Percentiles rank a stretch among this genome's conserved stretches.
phyloP scores from a whole-genome alignment of 1,140 invertebrate species.

The Trialeurodes vaporariorum region DNA sequence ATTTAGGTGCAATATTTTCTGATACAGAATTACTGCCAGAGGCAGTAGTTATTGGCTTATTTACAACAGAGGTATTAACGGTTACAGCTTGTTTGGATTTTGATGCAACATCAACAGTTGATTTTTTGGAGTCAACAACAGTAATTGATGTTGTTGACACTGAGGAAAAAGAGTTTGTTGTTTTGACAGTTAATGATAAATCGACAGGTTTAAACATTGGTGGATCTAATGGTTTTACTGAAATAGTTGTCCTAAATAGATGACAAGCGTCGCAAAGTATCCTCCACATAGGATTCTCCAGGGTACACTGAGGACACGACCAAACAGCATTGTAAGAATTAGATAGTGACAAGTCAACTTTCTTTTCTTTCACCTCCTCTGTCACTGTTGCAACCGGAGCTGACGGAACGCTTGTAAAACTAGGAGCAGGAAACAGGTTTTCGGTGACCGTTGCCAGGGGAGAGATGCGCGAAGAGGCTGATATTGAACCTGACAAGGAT shows the following conservation, averaged over 20 bases:
- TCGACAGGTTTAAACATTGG: background rate
- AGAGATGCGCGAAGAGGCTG: conserved; percentile 2
- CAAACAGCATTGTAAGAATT: conserved; percentile 25
- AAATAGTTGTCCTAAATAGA: conserved; percentile 22
- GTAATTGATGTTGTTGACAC: too few species aligned
- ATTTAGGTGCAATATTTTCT: background rate
- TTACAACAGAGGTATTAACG: background rate
- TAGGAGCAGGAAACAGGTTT: background rate
- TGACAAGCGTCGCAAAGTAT: conserved; percentile 44
- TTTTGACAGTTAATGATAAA: background rate
- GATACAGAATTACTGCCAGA: background rate
- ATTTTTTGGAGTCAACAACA: background rate
- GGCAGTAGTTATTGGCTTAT: too few species aligned
- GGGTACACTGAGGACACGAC: conserved; percentile 41
- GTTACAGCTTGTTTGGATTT: background rate
- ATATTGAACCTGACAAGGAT: conserved; percentile 25
- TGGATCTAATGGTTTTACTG: background rate
- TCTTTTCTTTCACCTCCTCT: background rate
- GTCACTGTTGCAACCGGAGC: background rate
- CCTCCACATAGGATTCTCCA: conserved; percentile 43
- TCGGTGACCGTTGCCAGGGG: background rate
- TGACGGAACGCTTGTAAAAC: too few species aligned
- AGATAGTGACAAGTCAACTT: background rate
- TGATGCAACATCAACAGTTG: background rate
- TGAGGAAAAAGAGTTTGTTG: too few species aligned